Evolutionary conservation across 2,113 vertebrate genomes (phyloP).

Genomic region (Neotragus pygmaeus): DNA sequence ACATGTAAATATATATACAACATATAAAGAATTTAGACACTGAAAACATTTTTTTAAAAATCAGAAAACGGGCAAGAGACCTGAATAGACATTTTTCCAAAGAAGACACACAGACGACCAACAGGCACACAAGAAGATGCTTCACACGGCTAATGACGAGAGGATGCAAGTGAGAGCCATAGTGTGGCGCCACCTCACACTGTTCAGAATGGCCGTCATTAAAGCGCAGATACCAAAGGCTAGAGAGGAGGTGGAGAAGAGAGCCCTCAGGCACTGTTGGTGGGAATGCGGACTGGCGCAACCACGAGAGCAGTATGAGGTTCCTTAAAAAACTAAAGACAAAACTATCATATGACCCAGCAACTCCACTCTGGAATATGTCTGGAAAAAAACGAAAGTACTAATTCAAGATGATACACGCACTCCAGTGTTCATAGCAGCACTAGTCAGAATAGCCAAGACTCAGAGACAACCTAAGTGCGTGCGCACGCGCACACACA

Average conservation of each 20-base stretch:
- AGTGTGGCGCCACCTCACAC: not conserved
- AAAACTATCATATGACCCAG: not conserved
- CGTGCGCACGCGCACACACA: rapidly evolving
- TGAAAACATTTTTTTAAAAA: not conserved
- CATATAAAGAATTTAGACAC: not conserved
- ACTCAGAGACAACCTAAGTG: not conserved
- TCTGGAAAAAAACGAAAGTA: not conserved
- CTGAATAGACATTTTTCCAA: not conserved
- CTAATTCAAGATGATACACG: not conserved
- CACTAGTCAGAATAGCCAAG: not conserved
- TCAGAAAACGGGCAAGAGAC: not conserved
- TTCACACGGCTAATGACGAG: too few relatives aligned
- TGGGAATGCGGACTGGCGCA: not conserved
- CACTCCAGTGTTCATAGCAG: not conserved
- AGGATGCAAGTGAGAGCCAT: not conserved
- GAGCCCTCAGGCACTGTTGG: not conserved
- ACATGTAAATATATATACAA: not conserved
- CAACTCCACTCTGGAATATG: not conserved
- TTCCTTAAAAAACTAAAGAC: not conserved
- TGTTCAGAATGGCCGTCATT: not conserved
- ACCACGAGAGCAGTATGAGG: not conserved
- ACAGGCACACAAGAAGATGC: not conserved
- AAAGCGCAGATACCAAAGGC: not conserved
- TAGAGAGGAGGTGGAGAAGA: not conserved
- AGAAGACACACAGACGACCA: not conserved